These are phyloP conservation scores for Xyliphius kryptos DNA, from an alignment of 2,113 vertebrate genomes.

Conservation along the genomic window DNA sequence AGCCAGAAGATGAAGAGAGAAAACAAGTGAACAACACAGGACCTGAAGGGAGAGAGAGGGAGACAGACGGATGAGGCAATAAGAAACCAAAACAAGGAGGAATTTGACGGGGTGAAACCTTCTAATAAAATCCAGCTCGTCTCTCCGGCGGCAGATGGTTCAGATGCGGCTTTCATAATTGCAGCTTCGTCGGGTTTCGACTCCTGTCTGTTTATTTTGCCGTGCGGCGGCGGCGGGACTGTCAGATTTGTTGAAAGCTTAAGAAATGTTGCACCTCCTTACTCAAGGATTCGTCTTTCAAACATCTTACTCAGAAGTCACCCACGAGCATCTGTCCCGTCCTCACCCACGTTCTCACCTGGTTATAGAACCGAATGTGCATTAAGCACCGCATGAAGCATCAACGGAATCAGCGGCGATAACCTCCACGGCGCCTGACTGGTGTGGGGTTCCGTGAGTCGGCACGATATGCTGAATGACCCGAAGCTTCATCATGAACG, in stretches of 20 bases:
- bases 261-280: not conserved
- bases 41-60: not conserved
- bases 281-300: not conserved
- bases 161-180: not conserved
- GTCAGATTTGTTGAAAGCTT: constrained; percentile 3
- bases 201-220: constrained; percentile 6
- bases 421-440: no score
- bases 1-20: not conserved
- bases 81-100: not conserved
- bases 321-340: constrained; percentile 7
- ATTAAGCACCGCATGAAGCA: no score
- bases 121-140: not conserved
- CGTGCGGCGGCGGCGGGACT: not conserved
- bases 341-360: not conserved
- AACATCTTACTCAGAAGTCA: constrained; percentile 5
- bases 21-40: constrained; percentile 19
- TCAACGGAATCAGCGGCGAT: no score
- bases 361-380: not conserved
- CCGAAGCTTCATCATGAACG: no score
- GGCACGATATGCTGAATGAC: no score
- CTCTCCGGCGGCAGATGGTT: not conserved
- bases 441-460: no score
- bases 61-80: not conserved
- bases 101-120: not conserved
- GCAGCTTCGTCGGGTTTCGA: not conserved